Conservation (phyloP, 2,888 invertebrate species). For the Tridacna crocea region DNA sequence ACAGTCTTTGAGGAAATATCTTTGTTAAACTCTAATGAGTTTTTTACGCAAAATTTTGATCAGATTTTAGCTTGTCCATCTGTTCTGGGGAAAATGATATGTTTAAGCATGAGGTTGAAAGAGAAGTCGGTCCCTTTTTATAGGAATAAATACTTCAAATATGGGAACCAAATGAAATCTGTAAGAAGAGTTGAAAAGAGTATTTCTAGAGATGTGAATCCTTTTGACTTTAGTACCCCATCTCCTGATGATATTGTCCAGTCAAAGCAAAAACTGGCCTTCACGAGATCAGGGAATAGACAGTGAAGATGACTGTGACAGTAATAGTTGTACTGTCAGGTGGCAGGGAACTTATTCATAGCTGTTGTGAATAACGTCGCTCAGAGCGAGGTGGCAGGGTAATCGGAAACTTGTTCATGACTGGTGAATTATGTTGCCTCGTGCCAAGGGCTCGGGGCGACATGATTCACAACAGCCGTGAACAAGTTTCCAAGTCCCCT, state of each 20-base stretch:
- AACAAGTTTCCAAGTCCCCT: no score
- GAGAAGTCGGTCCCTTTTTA: slow-evolving; percentile 18
- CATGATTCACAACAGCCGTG: no score
- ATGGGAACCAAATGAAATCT: slow-evolving; percentile 58
- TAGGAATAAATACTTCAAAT: slow-evolving; percentile 61
- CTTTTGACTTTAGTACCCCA: slow-evolving; percentile 87
- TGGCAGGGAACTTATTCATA: no score
- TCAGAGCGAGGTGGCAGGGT: no score
- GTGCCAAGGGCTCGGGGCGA: no score
- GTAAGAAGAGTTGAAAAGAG: slow-evolving; percentile 14
- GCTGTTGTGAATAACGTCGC: no score
- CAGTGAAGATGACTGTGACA: not conserved
- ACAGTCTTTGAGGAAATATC: not conserved
- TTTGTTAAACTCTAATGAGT: not conserved
- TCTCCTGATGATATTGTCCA: slow-evolving; percentile 88
- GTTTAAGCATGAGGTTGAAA: slow-evolving; percentile 37
- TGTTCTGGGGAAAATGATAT: slow-evolving; percentile 58
- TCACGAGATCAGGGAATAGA: slow-evolving; percentile 67
- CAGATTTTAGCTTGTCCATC: slow-evolving; percentile 48
- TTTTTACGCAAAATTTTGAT: slow-evolving; percentile 4
- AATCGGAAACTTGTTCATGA: no score
- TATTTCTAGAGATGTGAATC: slow-evolving; percentile 50
- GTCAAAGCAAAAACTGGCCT: slow-evolving; percentile 78
- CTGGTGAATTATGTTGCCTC: no score
- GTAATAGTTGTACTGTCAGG: no score